These are phyloP conservation scores for Macroramphosus scolopax DNA, from an alignment of 2,797 vertebrate species.

Conservation along the genomic window DNA sequence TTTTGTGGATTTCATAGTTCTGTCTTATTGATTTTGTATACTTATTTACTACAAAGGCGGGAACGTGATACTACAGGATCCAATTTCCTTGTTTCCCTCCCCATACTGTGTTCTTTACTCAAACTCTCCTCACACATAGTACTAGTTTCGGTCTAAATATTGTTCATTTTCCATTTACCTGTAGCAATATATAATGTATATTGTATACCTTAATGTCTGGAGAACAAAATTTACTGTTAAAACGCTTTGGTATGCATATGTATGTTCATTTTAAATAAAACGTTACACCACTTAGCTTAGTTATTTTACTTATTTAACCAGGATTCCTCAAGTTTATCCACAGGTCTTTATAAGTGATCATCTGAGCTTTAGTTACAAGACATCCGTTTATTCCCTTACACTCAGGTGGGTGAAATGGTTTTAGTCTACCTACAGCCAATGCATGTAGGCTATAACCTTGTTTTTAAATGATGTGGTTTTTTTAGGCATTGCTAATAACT, in stretches of 20 bases:
- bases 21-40: conserved; percentile 71
- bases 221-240: conserved; percentile 78
- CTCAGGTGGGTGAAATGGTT: conserved; percentile 73
- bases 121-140: conserved; percentile 52
- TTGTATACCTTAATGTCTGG: conserved; percentile 81
- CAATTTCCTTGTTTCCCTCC: conserved; percentile 55
- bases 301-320: conserved; percentile 80
- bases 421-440: conserved; percentile 73
- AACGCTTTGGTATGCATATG: conserved; percentile 81
- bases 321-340: conserved; percentile 77
- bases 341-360: conserved; percentile 66
- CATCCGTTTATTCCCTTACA: conserved; percentile 59
- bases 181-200: conserved; percentile 79
- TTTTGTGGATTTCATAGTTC: conserved; percentile 73
- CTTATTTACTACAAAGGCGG: conserved; percentile 62
- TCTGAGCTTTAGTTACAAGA: conserved; percentile 66
- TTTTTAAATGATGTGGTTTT: conserved; percentile 47
- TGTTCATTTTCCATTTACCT: conserved; percentile 70
- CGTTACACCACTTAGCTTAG: conserved; percentile 80
- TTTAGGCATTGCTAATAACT: conserved; percentile 46
- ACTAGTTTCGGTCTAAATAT: conserved; percentile 63
- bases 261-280: conserved; percentile 87
- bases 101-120: conserved; percentile 46
- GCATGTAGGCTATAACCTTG: conserved; percentile 76
- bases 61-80: conserved; percentile 52